Conservation (phyloP, 2,113 vertebrate genomes). For the Henicopernis longicauda region DNA sequence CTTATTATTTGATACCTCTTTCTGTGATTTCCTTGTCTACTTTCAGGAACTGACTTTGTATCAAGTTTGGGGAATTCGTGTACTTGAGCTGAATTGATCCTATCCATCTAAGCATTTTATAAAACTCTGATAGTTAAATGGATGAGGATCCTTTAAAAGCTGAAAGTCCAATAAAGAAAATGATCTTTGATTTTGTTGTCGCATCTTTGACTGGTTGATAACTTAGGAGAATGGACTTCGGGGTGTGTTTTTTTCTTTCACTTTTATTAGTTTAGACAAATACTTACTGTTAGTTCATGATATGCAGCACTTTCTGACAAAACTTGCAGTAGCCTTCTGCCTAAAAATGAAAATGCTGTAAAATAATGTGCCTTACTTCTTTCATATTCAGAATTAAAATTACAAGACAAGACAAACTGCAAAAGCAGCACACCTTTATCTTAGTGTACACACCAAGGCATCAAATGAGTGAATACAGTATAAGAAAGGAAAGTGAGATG, state of each 20-base stretch:
- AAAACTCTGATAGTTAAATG: not conserved
- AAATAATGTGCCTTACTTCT: not conserved
- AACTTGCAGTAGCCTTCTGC: not conserved
- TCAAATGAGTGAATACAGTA: not conserved
- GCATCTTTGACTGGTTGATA: not conserved
- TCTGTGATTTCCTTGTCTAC: not conserved
- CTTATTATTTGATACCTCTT: not conserved
- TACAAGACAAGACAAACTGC: not conserved
- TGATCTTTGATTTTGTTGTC: not conserved
- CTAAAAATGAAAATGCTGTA: not conserved
- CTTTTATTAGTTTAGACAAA: not conserved
- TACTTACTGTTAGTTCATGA: not conserved
- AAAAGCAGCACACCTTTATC: not conserved
- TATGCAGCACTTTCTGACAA: not conserved
- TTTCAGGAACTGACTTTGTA: not conserved
- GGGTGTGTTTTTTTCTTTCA: not conserved
- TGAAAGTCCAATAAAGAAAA: not conserved
- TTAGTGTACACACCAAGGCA: not conserved
- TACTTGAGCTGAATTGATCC: not conserved
- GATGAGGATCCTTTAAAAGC: not conserved
- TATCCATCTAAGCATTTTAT: not conserved
- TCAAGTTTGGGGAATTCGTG: not conserved
- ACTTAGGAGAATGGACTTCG: not conserved
- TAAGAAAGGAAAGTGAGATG: not conserved
- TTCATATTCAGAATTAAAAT: not conserved